Evolutionary conservation across 2,113 vertebrate species (phyloP).

Genomic region (Prunella himalayana): DNA sequence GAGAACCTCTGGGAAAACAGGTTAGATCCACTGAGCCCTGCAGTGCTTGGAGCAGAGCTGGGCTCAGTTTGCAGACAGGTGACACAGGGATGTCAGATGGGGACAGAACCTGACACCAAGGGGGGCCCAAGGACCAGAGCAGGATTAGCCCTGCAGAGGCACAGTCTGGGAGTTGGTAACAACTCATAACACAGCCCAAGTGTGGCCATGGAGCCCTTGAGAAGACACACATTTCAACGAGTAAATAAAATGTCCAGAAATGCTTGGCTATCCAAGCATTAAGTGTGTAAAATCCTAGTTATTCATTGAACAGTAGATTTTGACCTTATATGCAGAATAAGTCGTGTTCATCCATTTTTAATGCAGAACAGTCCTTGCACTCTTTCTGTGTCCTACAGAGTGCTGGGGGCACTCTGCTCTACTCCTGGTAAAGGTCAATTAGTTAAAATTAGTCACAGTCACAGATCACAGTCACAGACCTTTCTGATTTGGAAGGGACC

Average conservation of each 20-base stretch:
- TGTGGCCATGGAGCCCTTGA: background rate
- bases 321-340: background rate
- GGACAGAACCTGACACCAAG: background rate
- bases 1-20: background rate
- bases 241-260: background rate
- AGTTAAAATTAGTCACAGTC: background rate
- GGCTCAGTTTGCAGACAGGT: background rate
- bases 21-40: background rate
- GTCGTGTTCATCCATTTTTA: background rate
- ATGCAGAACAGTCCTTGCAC: background rate
- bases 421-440: background rate
- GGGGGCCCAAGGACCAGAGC: accelerated
- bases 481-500: background rate
- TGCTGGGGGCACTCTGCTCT: background rate
- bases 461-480: background rate
- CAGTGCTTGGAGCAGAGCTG: background rate
- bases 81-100: background rate
- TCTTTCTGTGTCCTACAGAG: background rate
- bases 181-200: background rate
- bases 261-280: background rate
- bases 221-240: background rate
- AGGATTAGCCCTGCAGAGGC: background rate
- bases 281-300: background rate
- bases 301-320: background rate
- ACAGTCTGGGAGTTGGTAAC: background rate